Evolutionary conservation across 2,888 invertebrate genomes (phyloP).

Genomic region (Heterodera filipjevi): DNA sequence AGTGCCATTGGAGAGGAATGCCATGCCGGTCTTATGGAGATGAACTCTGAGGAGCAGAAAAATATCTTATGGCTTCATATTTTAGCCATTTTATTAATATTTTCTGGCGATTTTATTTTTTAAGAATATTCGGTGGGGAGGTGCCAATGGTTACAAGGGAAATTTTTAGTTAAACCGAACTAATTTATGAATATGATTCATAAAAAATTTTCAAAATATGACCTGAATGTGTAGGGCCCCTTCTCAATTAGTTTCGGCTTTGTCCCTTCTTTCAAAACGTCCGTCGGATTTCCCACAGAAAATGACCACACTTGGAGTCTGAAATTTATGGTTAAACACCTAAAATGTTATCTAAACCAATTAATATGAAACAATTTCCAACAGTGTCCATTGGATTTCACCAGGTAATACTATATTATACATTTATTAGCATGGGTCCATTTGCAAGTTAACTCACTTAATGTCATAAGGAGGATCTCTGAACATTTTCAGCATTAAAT

Average conservation of each 20-base stretch:
- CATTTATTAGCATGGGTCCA: too few relatives aligned
- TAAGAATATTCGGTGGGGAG: too few relatives aligned
- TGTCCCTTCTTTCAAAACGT: conserved; percentile 54
- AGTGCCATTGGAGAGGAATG: conserved; percentile 50
- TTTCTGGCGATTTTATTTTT: too few relatives aligned
- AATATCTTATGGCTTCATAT: too few relatives aligned
- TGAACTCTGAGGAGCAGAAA: conserved; percentile 41
- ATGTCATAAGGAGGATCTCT: conserved; percentile 55
- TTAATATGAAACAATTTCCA: too few relatives aligned
- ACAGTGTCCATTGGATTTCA: too few relatives aligned
- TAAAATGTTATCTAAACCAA: too few relatives aligned
- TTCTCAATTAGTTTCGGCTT: conserved; percentile 55
- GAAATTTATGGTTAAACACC: not conserved
- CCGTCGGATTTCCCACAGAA: conserved; percentile 61
- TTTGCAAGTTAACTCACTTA: conserved; percentile 25
- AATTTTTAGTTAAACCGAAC: conserved; percentile 13
- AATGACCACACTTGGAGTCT: conserved; percentile 57
- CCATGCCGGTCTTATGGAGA: conserved; percentile 49
- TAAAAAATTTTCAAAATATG: conserved; percentile 31
- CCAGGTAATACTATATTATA: too few relatives aligned
- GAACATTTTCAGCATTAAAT: conserved; percentile 56
- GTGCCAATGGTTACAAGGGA: too few relatives aligned
- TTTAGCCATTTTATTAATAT: too few relatives aligned
- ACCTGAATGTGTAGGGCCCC: conserved; percentile 65
- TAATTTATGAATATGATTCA: too few relatives aligned